Conservation (phyloP, 2,113 vertebrate species). For the Pangasianodon gigas region DNA sequence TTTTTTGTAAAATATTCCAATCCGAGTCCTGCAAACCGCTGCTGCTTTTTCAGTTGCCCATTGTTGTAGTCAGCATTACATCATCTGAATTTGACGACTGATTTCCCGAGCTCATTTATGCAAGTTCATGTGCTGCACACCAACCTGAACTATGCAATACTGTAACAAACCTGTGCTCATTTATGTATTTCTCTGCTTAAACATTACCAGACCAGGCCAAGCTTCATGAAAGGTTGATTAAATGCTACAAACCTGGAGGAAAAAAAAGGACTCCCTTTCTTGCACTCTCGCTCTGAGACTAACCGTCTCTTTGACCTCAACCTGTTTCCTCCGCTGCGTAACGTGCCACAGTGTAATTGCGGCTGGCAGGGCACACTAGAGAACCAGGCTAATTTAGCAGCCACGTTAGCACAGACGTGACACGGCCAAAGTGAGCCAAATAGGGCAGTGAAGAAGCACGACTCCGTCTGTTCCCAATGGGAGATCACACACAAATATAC, state of each 20-base stretch:
- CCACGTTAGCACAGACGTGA: constrained; percentile 65
- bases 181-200: constrained; percentile 41
- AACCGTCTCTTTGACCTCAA: constrained; percentile 67
- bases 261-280: constrained; percentile 3
- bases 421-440: constrained; percentile 59
- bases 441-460: constrained; percentile 55
- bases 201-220: constrained; percentile 40
- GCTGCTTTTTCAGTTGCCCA: not conserved
- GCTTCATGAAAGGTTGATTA: constrained; percentile 48
- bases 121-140: not conserved
- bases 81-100: constrained; percentile 27
- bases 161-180: constrained; percentile 43
- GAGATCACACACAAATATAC: constrained; percentile 7
- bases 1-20: not conserved
- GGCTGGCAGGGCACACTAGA: constrained; percentile 63
- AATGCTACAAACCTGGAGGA: constrained; percentile 35
- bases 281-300: constrained; percentile 38
- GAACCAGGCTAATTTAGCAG: constrained; percentile 66
- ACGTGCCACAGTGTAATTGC: constrained; percentile 67
- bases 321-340: constrained; percentile 56
- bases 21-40: not conserved
- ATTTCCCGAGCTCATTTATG: not conserved
- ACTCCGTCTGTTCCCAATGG: constrained; percentile 25
- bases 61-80: constrained; percentile 25
- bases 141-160: not conserved